Evolutionary conservation across 2,113 vertebrate genomes (phyloP).

Genomic region (Brachyistius frenatus): DNA sequence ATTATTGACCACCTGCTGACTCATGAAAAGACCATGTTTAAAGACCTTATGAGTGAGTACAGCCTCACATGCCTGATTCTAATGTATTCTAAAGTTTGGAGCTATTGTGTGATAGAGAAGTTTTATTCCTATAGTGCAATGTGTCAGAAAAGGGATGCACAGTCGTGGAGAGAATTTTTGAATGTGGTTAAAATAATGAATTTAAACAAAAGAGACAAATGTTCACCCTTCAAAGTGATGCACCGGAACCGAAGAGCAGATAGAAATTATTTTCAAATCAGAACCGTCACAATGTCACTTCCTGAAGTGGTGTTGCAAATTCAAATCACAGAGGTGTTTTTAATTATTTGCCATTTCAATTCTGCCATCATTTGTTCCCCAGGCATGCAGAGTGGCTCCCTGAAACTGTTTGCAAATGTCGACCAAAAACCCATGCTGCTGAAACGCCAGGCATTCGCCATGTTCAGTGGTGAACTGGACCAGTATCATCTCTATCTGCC

Average conservation of each 20-base stretch:
- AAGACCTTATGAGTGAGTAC: conserved; percentile 98
- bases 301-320: background rate
- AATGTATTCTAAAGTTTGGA: background rate
- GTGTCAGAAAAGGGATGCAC: background rate
- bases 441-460: conserved; percentile 94
- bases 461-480: conserved; percentile 95
- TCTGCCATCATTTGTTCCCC: conserved; percentile 27
- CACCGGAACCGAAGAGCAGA: background rate
- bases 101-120: background rate
- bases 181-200: background rate
- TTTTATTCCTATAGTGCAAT: background rate
- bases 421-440: conserved; percentile 97
- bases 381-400: conserved; percentile 95
- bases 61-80: background rate
- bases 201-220: background rate
- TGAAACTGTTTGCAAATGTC: conserved; percentile 91
- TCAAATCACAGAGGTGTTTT: background rate
- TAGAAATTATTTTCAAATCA: background rate
- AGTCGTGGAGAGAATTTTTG: background rate
- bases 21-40: conserved; percentile 99
- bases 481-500: conserved; percentile 98
- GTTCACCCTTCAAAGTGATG: background rate
- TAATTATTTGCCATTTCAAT: conserved; percentile 12
- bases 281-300: background rate
- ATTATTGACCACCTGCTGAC: conserved; percentile 97